Evolutionary conservation across 1,140 invertebrate genomes (phyloP), one percentile per base, ranked within the genome.

Genomic region (Drosophila sucinea): DNA sequence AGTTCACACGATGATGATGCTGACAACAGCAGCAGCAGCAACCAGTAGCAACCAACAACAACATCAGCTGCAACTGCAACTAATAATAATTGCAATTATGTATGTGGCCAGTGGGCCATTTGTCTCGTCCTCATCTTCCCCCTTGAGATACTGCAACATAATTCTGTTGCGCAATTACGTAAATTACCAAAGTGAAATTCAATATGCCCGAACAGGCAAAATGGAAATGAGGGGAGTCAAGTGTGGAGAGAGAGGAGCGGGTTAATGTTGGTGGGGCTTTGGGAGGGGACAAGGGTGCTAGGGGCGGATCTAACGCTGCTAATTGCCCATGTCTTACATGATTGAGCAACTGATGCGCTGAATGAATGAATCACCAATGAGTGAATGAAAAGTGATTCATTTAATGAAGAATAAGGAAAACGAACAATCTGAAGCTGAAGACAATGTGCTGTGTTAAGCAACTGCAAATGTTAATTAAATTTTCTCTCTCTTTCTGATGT

Each of bases 151-250:
- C 23, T 73, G 62, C 67, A 67, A 51, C 51, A 67, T 77, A 71
- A 67, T 65, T 68, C 77, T 80, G 77, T 72, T 85, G 78, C 70
- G 70, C 82, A 85, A 78, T 85, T 85, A 85, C 81, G 78, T 80
- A 85, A 85, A 85, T 86, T 85, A 78, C 78, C 78, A 67, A 78
- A 85, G 70, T 74, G 82, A 77, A 78, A 85, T 85, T 85, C 82
- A 81, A 85, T 85, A 85, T 86, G 78, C 78, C 51, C 63, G 67
- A 40, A 27, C 63, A 51, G 67, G 44, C 81, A 51, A 83, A 79
- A 67, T 73, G 61, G 60, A 64, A 67, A 75, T 71, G 73, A 51
- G 27, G 23, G 23, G 44, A 58, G 17, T 23, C 33, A 35, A 35
- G 32, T 25, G 11, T 56, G 54, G 44, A 51, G 44, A 3, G 23